Evolutionary conservation across 2,797 vertebrate species (phyloP).

Genomic region (Rhinophrynus dorsalis): DNA sequence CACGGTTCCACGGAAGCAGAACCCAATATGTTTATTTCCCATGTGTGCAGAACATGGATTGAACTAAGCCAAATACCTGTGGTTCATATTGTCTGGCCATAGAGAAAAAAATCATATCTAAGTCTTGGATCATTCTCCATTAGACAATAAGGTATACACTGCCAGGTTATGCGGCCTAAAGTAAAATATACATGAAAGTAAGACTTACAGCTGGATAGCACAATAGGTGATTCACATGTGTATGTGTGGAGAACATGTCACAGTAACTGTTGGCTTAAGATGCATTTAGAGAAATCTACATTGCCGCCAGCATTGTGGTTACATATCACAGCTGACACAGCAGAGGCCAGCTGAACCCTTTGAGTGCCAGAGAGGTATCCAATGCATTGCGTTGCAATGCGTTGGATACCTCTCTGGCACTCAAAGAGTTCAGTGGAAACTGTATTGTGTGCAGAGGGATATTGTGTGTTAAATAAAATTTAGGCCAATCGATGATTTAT

Average conservation of each 20-base stretch:
- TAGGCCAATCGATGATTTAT: too few species aligned
- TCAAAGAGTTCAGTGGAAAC: too few species aligned
- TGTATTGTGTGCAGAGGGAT: not conserved
- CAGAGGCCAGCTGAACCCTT: conserved; percentile 2
- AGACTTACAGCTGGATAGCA: not conserved
- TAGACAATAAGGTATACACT: conserved; percentile 39
- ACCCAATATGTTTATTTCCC: conserved; percentile 33
- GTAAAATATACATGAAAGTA: conserved; percentile 37
- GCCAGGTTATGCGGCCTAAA: conserved; percentile 39
- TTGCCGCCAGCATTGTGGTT: not conserved
- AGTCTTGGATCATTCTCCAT: conserved; percentile 11
- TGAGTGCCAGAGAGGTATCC: too few species aligned
- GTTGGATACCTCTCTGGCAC: too few species aligned
- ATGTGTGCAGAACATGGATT: conserved; percentile 27
- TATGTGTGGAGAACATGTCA: conserved; percentile 2
- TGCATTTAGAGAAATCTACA: not conserved
- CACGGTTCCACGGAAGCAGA: conserved; percentile 29
- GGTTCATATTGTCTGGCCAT: conserved; percentile 45
- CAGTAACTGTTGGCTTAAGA: not conserved
- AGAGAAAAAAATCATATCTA: conserved; percentile 18
- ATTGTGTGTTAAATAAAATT: not conserved
- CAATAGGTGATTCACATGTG: conserved; percentile 18
- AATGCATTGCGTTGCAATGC: too few species aligned
- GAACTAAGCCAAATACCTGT: conserved; percentile 29
- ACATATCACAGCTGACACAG: conserved; percentile 18